Percentiles rank a stretch among this genome's conserved stretches.
These are phyloP conservation scores for Ceratina australensis DNA, from an alignment of 1,140 invertebrate species.

Conservation along the genomic window DNA sequence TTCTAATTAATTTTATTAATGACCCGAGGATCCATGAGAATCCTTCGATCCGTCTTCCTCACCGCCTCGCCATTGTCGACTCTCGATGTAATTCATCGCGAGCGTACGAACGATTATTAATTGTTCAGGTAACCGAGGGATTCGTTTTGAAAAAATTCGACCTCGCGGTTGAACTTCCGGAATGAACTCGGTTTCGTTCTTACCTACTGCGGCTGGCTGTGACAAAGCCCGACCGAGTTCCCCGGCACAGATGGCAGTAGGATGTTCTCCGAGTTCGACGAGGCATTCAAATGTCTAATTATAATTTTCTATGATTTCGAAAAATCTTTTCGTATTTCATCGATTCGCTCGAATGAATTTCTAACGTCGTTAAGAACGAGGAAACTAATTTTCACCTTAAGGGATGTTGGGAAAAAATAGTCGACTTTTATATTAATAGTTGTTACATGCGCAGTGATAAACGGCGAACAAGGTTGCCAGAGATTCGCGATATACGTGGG, in stretches of 20 bases:
- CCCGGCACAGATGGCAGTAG: conserved; percentile 73
- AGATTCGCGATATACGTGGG: too few relatives aligned
- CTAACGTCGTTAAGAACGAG: neutral
- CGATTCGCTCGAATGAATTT: neutral
- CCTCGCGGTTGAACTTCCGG: neutral
- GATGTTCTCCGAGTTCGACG: conserved; percentile 26
- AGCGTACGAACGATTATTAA: conserved; percentile 18
- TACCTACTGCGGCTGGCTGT: conserved; percentile 56
- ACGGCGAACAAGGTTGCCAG: neutral
- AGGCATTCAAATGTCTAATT: too few relatives aligned
- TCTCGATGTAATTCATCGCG: neutral
- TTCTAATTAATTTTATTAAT: too few relatives aligned
- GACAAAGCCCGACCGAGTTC: conserved; percentile 42
- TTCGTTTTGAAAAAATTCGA: neutral
- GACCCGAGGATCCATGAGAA: conserved; percentile 19
- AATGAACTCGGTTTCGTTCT: conserved; percentile 38
- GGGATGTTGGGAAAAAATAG: neutral
- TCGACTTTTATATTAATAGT: neutral
- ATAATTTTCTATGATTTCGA: too few relatives aligned
- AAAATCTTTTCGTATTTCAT: neutral
- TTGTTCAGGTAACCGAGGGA: neutral
- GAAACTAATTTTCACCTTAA: neutral
- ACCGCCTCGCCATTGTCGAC: neutral
- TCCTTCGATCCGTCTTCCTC: neutral
- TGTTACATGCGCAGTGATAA: neutral